Evolutionary conservation across 2,113 vertebrate species (phyloP), one percentile per base, ranked within the genome.

Genomic region (Merops nubicus): DNA sequence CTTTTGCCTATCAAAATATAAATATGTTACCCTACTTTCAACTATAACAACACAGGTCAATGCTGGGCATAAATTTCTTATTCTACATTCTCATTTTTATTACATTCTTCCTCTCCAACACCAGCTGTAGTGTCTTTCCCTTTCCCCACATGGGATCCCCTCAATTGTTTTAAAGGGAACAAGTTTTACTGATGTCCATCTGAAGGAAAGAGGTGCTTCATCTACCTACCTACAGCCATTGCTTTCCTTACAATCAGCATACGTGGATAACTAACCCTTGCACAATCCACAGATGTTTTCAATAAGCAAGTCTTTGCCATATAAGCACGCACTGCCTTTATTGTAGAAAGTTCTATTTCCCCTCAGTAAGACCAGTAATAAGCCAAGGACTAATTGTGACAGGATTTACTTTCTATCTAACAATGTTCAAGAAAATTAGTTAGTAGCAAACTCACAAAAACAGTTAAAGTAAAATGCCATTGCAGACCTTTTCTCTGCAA

Each of bases 61-160:
- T 18, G 4, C 16, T 38, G 7, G 15, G 28, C 47, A 70, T 50
- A 75, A 42, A n/a, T 33, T 26, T 43, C 25, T 69, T 45, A 40
- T 22, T 78, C 50, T 57, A 42, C 59, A 74, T 62, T 77, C 8
- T 65, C 56, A 25, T 45, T 85, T 82, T 78, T 48, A 51, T 78
- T 19, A 56, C 15, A 47, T 72, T 67, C 22, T 76, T n/a, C 14
- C n/a, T 73, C 11, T 77, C 72, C 54, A 79, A 42, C 11, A n/a
- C 3, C 31, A 85, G 25, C 7, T 5, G 1, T 18, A 40, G 5
- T 2, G 1, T 65, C 38, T 84, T 47, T 65, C 15, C 25, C 6
- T 70, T 80, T 45, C 18, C 9, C 3, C 20, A 3, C 6, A 18
- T 1, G 26, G 15, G 17, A 43, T 8, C 1, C 4, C 5, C 25